These are phyloP conservation scores for Oryzias curvinotus DNA, from an alignment of 2,113 vertebrate genomes.

Conservation along the genomic window DNA sequence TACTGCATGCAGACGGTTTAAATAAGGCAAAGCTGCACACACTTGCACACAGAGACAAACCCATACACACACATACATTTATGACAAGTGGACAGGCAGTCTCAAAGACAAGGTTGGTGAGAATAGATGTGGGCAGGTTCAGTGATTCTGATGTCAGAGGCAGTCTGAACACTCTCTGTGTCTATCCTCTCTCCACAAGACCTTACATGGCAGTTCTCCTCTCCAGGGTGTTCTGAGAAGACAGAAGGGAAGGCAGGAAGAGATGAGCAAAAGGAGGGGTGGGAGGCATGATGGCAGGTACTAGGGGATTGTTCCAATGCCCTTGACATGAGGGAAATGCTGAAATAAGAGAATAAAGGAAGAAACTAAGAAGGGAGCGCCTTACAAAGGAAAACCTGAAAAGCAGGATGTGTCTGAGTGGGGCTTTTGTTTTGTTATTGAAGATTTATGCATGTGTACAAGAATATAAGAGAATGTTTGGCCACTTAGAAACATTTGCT, in stretches of 20 bases:
- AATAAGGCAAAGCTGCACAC: conserved; percentile 9
- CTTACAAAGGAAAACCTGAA: conserved; percentile 23
- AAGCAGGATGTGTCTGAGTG: conserved; percentile 10
- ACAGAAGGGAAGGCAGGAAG: conserved; percentile 45
- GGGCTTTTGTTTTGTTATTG: not conserved
- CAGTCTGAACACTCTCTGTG: conserved; percentile 60
- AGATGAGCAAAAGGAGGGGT: conserved; percentile 14
- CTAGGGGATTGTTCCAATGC: conserved; percentile 70
- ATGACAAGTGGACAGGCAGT: conserved; percentile 41
- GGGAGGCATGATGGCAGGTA: conserved; percentile 56
- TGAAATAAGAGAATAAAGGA: conserved; percentile 52
- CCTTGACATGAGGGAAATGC: conserved; percentile 65
- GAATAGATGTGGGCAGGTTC: conserved; percentile 72
- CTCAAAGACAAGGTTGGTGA: conserved; percentile 67
- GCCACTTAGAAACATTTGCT: not conserved
- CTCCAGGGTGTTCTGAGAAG: conserved; percentile 69
- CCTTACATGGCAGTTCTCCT: conserved; percentile 75
- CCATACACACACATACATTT: conserved; percentile 30
- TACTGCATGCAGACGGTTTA: conserved; percentile 42
- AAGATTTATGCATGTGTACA: conserved; percentile 10
- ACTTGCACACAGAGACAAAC: not conserved
- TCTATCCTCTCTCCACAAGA: conserved; percentile 73
- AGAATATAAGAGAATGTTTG: not conserved
- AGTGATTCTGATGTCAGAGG: conserved; percentile 70
- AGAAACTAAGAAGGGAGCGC: conserved; percentile 26